A percentile compares a stretch with the other conserved stretches of the same genome.
These are phyloP conservation scores for Cercopithecus mona DNA, from an alignment of 2,113 vertebrate genomes.

Conservation along the genomic window DNA sequence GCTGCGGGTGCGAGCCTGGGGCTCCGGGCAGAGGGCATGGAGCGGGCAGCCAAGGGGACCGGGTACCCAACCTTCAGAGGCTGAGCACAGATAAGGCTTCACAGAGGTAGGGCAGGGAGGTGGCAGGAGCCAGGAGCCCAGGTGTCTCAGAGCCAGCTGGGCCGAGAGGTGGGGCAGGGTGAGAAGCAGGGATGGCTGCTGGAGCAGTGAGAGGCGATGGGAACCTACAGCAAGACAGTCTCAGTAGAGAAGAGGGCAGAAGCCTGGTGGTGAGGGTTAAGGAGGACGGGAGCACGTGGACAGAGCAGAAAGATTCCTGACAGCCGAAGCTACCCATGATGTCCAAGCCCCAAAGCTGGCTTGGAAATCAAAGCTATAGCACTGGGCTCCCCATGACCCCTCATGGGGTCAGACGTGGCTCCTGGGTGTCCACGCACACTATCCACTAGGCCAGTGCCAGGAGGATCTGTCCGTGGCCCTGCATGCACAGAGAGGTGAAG, in stretches of 20 bases:
- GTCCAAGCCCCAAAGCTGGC: not conserved
- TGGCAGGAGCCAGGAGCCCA: not conserved
- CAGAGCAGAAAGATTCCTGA: too few relatives aligned
- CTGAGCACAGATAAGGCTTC: not conserved
- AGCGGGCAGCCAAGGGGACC: not conserved
- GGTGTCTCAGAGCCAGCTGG: not conserved
- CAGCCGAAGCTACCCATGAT: fast-evolving
- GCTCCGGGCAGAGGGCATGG: not conserved
- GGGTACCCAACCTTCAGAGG: not conserved
- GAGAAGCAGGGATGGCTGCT: too few relatives aligned
- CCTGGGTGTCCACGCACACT: too few relatives aligned
- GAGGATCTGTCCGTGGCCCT: too few relatives aligned
- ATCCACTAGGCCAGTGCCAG: not conserved
- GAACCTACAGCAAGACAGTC: too few relatives aligned
- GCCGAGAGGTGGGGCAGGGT: not conserved
- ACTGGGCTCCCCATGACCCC: fast-evolving
- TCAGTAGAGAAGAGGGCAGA: too few relatives aligned
- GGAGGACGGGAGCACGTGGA: too few relatives aligned
- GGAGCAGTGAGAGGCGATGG: not conserved
- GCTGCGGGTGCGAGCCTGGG: not conserved
- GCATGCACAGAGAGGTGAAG: not conserved
- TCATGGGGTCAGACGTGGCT: not conserved
- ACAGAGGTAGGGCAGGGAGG: not conserved
- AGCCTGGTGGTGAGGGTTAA: not conserved
- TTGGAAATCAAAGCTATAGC: not conserved